phyloP scores from a whole-genome alignment of 2,113 vertebrate genomes.

The Formicarius rufipectus region DNA sequence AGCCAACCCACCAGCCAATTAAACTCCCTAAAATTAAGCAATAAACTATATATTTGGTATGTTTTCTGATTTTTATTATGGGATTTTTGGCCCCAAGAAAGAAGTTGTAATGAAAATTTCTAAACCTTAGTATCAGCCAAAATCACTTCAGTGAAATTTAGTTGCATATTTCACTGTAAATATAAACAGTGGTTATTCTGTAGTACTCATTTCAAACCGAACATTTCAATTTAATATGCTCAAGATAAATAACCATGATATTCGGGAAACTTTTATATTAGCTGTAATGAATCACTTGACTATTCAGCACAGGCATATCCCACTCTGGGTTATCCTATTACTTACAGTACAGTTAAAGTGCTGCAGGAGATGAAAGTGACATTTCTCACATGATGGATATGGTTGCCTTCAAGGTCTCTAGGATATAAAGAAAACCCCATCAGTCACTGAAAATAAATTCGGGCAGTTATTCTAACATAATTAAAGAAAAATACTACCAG shows the following conservation, averaged over 20 bases:
- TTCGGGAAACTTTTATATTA: neutral
- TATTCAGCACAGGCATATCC: neutral
- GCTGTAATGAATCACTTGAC: neutral
- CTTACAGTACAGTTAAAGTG: slow-evolving; percentile 93
- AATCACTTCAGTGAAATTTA: neutral
- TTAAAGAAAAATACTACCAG: neutral
- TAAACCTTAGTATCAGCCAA: neutral
- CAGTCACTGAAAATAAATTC: slow-evolving; percentile 3
- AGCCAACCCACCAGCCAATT: neutral
- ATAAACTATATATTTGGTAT: neutral
- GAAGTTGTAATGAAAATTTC: neutral
- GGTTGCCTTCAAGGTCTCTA: slow-evolving; percentile 94
- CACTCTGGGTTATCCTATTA: slow-evolving; percentile 38
- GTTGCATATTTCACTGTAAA: neutral
- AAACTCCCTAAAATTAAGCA: neutral
- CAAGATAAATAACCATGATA: neutral
- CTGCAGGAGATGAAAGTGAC: slow-evolving; percentile 87
- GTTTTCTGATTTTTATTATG: neutral
- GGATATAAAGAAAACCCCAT: slow-evolving; percentile 52
- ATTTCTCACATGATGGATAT: slow-evolving; percentile 87
- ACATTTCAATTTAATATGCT: neutral
- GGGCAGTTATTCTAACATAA: neutral
- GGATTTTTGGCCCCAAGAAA: neutral
- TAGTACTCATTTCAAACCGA: neutral
- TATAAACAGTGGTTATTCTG: neutral